Evolutionary conservation across 2,113 vertebrate species (phyloP), one percentile per base, ranked within the genome.

Genomic region (Brachirus orientalis): DNA sequence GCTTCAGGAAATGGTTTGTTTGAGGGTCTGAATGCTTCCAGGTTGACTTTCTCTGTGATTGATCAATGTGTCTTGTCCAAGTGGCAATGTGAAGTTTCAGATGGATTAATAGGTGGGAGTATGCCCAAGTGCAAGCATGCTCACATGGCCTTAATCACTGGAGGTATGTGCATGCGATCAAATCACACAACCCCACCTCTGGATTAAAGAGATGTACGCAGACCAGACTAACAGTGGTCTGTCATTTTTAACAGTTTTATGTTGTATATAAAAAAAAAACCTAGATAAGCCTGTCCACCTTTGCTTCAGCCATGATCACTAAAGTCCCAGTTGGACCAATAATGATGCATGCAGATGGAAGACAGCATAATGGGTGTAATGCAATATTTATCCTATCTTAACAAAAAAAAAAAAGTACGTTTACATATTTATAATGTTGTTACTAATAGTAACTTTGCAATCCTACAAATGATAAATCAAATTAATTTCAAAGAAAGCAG

Each of bases 1-100:
- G 22, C 57, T 82, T 60, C 82, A 88, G 87, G 87, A 88, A 91
- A 87, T 83, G 50, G 82, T 88, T 83, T 82, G 61, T 77, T 79
- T 84, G 67, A 71, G 77, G 77, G 65, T 73, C 71, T 91, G 86
- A 88, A 75, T 84, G 82, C 72, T 91, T 89, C 85, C 88, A 87
- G 83, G 77, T 83, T 88, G 83, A 83, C 67, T 43, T 83, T 83
- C 72, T 59, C 57, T 52, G 62, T 90, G 86, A 91, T 86, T 77
- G 83, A 89, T 90, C 78, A 79, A 66, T 51, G 47, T 74, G 73
- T 74, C 40, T 71, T 69, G 86, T 82, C 53, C 55, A 76, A 86
- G 50, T 53, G 48, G 76, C 63, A 70, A 83, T 87, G 62, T 71
- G 55, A 78, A 54, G 78, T 86, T 85, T 88, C 80, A 75, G 63